These are phyloP conservation scores for Leptinotarsa tumamoca DNA, from an alignment of 2,888 invertebrate species.

Conservation along the genomic window DNA sequence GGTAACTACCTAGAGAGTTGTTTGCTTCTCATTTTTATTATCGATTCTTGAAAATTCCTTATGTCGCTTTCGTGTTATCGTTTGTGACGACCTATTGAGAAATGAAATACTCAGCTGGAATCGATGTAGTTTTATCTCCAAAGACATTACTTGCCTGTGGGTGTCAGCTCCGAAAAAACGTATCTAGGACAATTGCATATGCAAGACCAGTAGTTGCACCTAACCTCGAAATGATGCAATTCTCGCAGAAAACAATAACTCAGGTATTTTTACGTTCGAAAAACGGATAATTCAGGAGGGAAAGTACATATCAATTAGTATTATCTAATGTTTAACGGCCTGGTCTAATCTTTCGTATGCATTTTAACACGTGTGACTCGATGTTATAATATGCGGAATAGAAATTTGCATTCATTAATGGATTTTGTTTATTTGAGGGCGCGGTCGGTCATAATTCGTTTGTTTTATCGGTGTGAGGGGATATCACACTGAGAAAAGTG, in stretches of 20 bases:
- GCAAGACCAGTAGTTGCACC: slow-evolving; percentile 28
- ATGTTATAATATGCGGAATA: slow-evolving; percentile 30
- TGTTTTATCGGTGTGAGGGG: not conserved
- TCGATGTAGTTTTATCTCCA: not conserved
- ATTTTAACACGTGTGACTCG: slow-evolving; percentile 33
- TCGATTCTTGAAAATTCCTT: no score
- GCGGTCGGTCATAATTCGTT: not conserved
- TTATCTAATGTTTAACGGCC: slow-evolving; percentile 53
- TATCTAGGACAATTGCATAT: slow-evolving; percentile 37
- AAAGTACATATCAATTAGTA: slow-evolving; percentile 58
- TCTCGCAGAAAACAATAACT: slow-evolving; percentile 36
- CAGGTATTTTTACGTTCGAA: slow-evolving; percentile 40
- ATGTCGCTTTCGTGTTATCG: not conserved
- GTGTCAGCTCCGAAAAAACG: slow-evolving; percentile 27
- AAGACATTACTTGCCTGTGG: slow-evolving; percentile 21
- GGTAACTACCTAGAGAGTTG: no score
- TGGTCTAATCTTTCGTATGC: slow-evolving; percentile 41
- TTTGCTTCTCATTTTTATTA: no score
- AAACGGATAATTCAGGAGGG: slow-evolving; percentile 46
- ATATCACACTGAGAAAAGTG: slow-evolving; percentile 2
- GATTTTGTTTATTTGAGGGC: slow-evolving; percentile 12
- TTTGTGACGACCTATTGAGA: not conserved
- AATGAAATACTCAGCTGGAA: not conserved
- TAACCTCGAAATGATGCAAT: slow-evolving; percentile 37
- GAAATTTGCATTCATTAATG: slow-evolving; percentile 33